Percentiles rank a stretch among this genome's conserved stretches.
Conservation (phyloP, 2,113 vertebrate species). For the Eleginops maclovinus region DNA sequence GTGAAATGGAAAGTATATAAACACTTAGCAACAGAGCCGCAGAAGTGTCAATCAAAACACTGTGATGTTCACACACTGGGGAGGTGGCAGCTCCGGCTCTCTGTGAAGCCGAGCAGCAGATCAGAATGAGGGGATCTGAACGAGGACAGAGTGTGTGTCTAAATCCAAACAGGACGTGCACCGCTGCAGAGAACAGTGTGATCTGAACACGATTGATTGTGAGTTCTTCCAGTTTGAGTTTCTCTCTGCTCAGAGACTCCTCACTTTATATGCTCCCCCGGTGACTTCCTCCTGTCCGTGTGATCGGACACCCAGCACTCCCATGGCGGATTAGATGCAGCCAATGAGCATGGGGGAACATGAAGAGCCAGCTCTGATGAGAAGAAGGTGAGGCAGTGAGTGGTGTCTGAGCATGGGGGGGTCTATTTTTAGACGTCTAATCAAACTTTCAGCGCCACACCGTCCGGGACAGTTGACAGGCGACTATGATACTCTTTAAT, state of each 20-base stretch:
- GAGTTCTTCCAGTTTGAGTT: conserved; percentile 8
- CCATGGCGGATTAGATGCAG: conserved; percentile 62
- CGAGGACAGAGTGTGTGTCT: conserved; percentile 12
- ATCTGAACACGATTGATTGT: not conserved
- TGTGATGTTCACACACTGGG: conserved; percentile 28
- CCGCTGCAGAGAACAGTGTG: not conserved
- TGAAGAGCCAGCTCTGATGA: conserved; percentile 46
- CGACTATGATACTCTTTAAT: conserved; percentile 76
- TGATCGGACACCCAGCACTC: conserved; percentile 55
- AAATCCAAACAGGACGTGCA: conserved; percentile 11
- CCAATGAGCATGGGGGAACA: conserved; percentile 46
- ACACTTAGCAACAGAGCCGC: conserved; percentile 24
- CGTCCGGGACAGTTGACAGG: conserved; percentile 59
- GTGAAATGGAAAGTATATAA: conserved; percentile 16
- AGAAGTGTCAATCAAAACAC: conserved; percentile 43
- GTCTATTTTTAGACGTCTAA: conserved; percentile 78
- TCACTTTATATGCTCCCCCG: conserved; percentile 39
- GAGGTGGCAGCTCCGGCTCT: conserved; percentile 10
- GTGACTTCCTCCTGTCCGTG: conserved; percentile 22
- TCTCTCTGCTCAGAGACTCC: not conserved
- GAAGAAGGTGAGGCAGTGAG: conserved; percentile 73
- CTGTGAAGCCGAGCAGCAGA: conserved; percentile 17
- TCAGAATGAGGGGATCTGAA: conserved; percentile 15
- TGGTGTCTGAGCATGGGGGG: conserved; percentile 56
- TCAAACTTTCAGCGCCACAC: conserved; percentile 58